Evolutionary conservation across 2,113 vertebrate genomes (phyloP).

Genomic region (Datnioides undecimradiatus): DNA sequence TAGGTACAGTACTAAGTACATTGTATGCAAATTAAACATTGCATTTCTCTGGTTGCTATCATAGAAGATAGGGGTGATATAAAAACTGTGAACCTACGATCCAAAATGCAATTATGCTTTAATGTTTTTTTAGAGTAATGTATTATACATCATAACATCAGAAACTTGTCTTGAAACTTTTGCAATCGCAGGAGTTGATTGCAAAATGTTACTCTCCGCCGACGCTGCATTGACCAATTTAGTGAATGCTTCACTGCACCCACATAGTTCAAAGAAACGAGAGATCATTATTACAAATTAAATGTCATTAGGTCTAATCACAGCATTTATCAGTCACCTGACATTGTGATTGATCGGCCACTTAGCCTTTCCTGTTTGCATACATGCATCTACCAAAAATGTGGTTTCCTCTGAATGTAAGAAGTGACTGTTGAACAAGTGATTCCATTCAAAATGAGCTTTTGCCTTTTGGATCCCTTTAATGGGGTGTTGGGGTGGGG

Average conservation of each 20-base stretch:
- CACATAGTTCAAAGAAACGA: neutral
- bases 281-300: constrained; percentile 13
- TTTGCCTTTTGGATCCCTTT: constrained; percentile 24
- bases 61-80: neutral
- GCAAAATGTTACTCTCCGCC: neutral
- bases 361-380: no score
- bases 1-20: no score
- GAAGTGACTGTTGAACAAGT: neutral
- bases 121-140: constrained; percentile 20
- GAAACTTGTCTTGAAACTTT: constrained; percentile 23
- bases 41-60: neutral
- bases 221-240: neutral
- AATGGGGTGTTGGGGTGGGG: constrained; percentile 8
- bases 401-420: neutral
- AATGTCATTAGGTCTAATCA: neutral
- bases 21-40: neutral
- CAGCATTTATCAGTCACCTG: neutral
- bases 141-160: constrained; percentile 39
- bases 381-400: neutral
- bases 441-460: constrained; percentile 1
- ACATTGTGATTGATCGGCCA: neutral
- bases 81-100: neutral
- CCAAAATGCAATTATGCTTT: constrained; percentile 22
- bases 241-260: neutral
- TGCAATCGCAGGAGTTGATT: constrained; percentile 11